A percentile compares a stretch with the other conserved stretches of the same genome.
These are phyloP conservation scores for Crambe crambe DNA, from an alignment of 37 sponge, comb jelly and placozoan genomes.

Conservation along the genomic window DNA sequence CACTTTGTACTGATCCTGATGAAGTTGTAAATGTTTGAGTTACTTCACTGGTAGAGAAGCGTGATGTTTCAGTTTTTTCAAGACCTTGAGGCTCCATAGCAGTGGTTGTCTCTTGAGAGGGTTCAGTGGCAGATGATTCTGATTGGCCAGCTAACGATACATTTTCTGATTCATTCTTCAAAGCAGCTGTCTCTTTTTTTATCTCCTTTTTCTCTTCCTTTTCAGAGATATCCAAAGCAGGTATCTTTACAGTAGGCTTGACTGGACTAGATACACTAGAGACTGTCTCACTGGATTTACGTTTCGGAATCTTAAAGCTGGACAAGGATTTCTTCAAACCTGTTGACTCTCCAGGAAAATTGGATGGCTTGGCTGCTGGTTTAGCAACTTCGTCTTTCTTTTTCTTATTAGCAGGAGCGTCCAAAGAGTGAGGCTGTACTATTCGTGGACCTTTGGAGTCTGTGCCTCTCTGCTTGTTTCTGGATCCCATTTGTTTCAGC, in stretches of 20 bases:
- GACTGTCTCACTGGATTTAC: neutral
- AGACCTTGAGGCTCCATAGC: neutral
- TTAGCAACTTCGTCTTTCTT: neutral
- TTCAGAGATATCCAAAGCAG: neutral
- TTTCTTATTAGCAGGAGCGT: neutral
- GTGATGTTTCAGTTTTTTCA: neutral
- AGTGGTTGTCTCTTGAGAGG: neutral
- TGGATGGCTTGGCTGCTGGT: neutral
- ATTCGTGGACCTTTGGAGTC: conserved; percentile 9
- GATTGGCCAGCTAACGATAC: neutral
- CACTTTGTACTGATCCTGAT: neutral
- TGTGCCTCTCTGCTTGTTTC: neutral
- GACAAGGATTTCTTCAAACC: conserved; percentile 7
- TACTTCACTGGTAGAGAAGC: neutral
- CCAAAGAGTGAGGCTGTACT: conserved; percentile 16
- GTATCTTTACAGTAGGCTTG: neutral
- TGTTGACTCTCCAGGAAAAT: conserved; percentile 1
- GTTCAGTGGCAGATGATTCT: neutral
- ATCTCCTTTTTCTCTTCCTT: neutral
- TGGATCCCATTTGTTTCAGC: neutral
- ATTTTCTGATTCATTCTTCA: neutral
- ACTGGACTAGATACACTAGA: neutral
- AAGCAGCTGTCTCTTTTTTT: neutral
- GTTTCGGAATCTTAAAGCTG: conserved; percentile 41
- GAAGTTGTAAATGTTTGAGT: neutral